phyloP scores from a whole-genome alignment of 2,797 vertebrate genomes.

The Acropternis orthonyx region DNA sequence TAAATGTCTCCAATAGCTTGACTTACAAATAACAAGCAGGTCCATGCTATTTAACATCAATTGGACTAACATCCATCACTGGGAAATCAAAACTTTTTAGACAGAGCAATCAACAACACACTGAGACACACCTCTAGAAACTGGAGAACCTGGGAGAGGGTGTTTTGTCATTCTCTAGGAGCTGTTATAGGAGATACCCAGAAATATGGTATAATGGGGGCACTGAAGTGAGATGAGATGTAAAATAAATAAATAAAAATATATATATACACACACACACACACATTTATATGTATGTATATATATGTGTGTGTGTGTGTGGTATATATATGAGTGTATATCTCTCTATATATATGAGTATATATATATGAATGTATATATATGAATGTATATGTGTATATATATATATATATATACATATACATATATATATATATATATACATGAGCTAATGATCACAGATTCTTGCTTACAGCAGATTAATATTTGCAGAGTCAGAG shows the following conservation, averaged over 20 bases:
- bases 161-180: not conserved
- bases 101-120: conserved; percentile 26
- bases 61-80: conserved; percentile 31
- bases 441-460: not conserved
- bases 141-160: not conserved
- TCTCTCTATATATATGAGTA: no score
- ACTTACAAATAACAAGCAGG: conserved; percentile 53
- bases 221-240: not conserved
- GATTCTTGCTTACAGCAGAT: not conserved
- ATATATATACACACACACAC: no score
- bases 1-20: conserved; percentile 63
- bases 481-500: not conserved
- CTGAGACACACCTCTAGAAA: conserved; percentile 9
- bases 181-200: not conserved
- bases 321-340: not conserved
- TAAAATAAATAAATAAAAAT: no score
- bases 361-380: no score
- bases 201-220: not conserved
- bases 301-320: not conserved
- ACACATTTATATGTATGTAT: no score
- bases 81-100: conserved; percentile 40
- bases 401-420: not conserved
- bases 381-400: no score
- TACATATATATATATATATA: no score
- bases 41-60: conserved; percentile 50